Conservation (phyloP, 2,113 vertebrate genomes). For the Trogon surrucura region DNA sequence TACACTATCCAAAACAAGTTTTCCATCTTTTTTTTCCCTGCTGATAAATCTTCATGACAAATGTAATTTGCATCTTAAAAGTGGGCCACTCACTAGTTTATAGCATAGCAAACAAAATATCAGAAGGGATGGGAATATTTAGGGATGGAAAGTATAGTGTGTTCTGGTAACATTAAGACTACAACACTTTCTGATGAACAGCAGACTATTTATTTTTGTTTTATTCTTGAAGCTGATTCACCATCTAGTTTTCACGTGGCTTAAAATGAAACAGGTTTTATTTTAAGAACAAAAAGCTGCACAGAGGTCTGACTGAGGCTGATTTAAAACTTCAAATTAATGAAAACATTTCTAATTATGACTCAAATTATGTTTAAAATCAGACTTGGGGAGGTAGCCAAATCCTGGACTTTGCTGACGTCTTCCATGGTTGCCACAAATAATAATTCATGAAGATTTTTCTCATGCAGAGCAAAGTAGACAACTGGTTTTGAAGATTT, state of each 20-base stretch:
- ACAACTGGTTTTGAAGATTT: neutral
- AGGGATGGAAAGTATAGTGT: neutral
- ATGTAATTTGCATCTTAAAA: slow-evolving; percentile 30
- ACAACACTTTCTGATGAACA: slow-evolving; percentile 12
- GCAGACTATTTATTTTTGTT: slow-evolving; percentile 27
- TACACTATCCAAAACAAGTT: neutral
- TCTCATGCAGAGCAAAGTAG: neutral
- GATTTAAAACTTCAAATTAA: slow-evolving; percentile 21
- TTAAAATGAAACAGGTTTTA: neutral
- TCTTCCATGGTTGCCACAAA: neutral
- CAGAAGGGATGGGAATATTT: neutral
- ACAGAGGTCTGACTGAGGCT: neutral
- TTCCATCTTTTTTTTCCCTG: neutral
- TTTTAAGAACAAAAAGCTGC: slow-evolving; percentile 26
- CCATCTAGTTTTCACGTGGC: neutral
- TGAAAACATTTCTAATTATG: slow-evolving; percentile 26
- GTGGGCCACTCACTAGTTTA: neutral
- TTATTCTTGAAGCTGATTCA: slow-evolving; percentile 42
- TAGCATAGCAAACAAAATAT: slow-evolving; percentile 13
- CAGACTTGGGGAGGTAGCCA: neutral
- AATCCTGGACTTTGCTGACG: slow-evolving; percentile 15
- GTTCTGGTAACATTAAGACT: slow-evolving; percentile 28
- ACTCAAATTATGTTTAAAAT: slow-evolving; percentile 12
- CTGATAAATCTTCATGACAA: slow-evolving; percentile 35
- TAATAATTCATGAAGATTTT: neutral